A percentile compares a stretch with the other conserved stretches of the same genome.
phyloP scores from a whole-genome alignment of 2,888 invertebrate species.

The Macrophya alboannulata region DNA sequence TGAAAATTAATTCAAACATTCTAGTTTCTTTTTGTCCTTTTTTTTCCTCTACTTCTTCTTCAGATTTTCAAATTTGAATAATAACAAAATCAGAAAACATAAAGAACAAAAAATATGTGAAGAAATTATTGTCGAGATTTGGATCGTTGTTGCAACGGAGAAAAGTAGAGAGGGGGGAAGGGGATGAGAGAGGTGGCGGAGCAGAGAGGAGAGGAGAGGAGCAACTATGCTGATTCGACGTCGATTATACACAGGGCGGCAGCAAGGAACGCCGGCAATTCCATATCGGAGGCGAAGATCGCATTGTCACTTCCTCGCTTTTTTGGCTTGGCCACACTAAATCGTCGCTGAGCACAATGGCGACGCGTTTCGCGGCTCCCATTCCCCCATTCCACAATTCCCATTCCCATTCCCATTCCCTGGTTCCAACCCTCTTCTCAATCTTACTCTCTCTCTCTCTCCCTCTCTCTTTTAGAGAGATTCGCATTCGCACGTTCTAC shows the following conservation, averaged over 20 bases:
- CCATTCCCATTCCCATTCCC: conserved; percentile 54
- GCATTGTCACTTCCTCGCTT: conserved; percentile 67
- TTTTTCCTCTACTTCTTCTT: not conserved
- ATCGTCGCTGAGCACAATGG: conserved; percentile 69
- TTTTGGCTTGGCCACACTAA: conserved; percentile 66
- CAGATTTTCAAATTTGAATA: no score
- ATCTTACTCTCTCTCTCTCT: not conserved
- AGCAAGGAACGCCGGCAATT: conserved; percentile 68
- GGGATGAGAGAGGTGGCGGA: conserved; percentile 27
- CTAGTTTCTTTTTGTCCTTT: not conserved
- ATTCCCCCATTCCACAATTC: conserved; percentile 59
- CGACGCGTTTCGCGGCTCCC: conserved; percentile 73
- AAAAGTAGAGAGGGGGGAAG: conserved; percentile 51
- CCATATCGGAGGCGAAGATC: conserved; percentile 68
- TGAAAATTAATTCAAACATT: not conserved
- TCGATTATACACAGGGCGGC: conserved; percentile 38
- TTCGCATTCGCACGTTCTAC: conserved; percentile 9
- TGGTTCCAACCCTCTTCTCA: conserved; percentile 37
- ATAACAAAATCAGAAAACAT: conserved; percentile 33
- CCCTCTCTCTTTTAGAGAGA: not conserved
- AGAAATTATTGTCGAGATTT: not conserved
- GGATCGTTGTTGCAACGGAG: conserved; percentile 1
- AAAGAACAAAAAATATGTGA: not conserved
- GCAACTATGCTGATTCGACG: conserved; percentile 47
- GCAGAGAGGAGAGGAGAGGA: conserved; percentile 58